phyloP scores from a whole-genome alignment of 2,113 vertebrate genomes.

The Sigmodon hispidus region DNA sequence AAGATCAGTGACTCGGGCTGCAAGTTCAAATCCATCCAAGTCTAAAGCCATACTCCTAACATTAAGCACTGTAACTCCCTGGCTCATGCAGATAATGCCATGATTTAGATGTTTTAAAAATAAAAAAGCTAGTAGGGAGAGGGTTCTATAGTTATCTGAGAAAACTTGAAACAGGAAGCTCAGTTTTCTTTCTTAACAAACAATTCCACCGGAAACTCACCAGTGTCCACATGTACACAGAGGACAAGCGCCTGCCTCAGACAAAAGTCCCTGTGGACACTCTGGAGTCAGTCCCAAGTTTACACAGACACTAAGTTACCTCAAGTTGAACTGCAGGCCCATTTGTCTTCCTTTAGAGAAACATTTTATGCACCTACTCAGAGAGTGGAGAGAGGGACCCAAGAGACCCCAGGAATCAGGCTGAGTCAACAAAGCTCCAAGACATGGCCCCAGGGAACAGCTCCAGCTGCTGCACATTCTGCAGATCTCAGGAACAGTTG shows the following conservation, averaged over 20 bases:
- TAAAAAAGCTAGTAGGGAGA: neutral
- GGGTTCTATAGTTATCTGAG: neutral
- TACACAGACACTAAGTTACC: neutral
- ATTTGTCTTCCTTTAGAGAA: slow-evolving; percentile 14
- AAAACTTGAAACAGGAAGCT: slow-evolving; percentile 40
- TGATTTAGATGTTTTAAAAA: neutral
- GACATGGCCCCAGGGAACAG: neutral
- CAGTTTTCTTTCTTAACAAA: slow-evolving; percentile 37
- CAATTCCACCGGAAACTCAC: slow-evolving; percentile 44
- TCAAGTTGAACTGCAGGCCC: neutral
- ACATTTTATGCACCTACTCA: neutral
- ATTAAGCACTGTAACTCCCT: neutral
- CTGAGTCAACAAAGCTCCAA: neutral
- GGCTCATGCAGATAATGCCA: rapidly evolving
- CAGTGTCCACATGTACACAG: neutral
- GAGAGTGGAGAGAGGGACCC: neutral
- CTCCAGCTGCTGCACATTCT: neutral
- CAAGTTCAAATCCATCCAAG: neutral
- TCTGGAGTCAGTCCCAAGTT: neutral
- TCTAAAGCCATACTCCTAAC: neutral
- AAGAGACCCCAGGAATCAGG: neutral
- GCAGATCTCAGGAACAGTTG: neutral
- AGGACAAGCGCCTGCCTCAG: slow-evolving; percentile 8
- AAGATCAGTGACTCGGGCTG: rapidly evolving
- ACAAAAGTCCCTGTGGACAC: neutral